Base-by-base conservation (phyloP, 1,140 invertebrate species). In the Nasonia giraulti region DNA sequence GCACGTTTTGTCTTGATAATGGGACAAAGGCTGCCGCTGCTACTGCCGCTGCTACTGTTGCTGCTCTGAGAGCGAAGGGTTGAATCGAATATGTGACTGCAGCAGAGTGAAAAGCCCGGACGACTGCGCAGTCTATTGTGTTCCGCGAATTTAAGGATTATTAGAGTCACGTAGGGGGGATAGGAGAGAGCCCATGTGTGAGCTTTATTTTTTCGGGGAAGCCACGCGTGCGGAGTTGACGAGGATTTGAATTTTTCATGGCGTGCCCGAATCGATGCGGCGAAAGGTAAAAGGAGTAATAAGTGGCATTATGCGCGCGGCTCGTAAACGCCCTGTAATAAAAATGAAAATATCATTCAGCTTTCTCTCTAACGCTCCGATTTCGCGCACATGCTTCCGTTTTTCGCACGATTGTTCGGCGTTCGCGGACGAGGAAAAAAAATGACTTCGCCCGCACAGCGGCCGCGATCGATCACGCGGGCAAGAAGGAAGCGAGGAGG, bases 311-410 rank as follows among this genome's bases (percentile, higher is more conserved):
- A 50, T 14, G 10, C 12, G 47, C 27, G 10, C 11, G 47, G 47
- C 47, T 11, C 10, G 11, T 50, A 50, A 50, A 17, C 10, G 47
- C 12, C 47, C 47, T 12, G 47, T 2, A 77, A 77, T 62, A 82
- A 14, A 33, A 81, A 55, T 37, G 50, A 47, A 82, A 66, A 83
- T 47, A 68, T 77, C 33, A 47, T 73, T 71, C 6, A 11, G 55
- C 66, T 84, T 84, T 84, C 82, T 79, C 82, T 40, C 55, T n/a
- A 62, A 62, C 33, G 82, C 31, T 78, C 82, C 31, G 44, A 78
- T 79, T 84, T 84, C 74, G 23, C 7, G 20, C 20, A 44, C 44
- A 14, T 73, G n/a, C 23, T 27, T 31, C n/a, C n/a, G n/a, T n/a
- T n/a, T n/a, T n/a, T n/a, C n/a, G n/a, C n/a, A n/a, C n/a, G n/a